phyloP scores from a whole-genome alignment of 2,888 invertebrate genomes.

The Aromia moschata region DNA sequence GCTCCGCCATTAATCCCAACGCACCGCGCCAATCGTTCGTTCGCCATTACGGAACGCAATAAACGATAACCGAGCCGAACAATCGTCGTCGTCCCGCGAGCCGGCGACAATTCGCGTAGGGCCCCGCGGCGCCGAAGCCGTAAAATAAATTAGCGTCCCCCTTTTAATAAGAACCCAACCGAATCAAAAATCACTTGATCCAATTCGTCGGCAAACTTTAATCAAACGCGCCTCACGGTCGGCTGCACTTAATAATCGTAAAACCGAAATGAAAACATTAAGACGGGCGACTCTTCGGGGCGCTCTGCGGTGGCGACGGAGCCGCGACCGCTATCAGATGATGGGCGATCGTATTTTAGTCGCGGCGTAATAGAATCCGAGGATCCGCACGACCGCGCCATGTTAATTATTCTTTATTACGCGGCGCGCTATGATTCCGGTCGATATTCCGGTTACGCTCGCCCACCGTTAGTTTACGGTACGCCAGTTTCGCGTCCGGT shows the following conservation, averaged over 20 bases:
- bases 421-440: conserved; percentile 8
- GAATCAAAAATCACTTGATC: conserved; percentile 40
- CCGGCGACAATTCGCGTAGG: too few species aligned
- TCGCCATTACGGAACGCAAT: too few species aligned
- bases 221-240: conserved; percentile 37
- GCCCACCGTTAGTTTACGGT: conserved; percentile 9
- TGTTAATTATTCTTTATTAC: conserved; percentile 15
- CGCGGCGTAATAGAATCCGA: conserved; percentile 17
- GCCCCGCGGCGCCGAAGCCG: neutral
- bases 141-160: conserved; percentile 14
- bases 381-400: neutral
- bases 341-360: conserved; percentile 12
- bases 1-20: too few species aligned
- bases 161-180: conserved; percentile 12
- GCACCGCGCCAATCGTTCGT: too few species aligned
- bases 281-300: conserved; percentile 16
- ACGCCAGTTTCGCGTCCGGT: conserved; percentile 8
- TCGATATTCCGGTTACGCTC: conserved; percentile 11
- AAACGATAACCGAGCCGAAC: too few species aligned
- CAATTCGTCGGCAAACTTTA: conserved; percentile 36
- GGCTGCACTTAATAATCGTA: conserved; percentile 41
- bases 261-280: conserved; percentile 43
- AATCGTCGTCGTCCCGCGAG: too few species aligned
- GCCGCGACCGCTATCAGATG: conserved; percentile 11
- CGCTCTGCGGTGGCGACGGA: neutral